Evolutionary conservation across 2,888 invertebrate genomes (phyloP), one percentile per base, ranked within the genome.

Genomic region (Drosophila lutescens): DNA sequence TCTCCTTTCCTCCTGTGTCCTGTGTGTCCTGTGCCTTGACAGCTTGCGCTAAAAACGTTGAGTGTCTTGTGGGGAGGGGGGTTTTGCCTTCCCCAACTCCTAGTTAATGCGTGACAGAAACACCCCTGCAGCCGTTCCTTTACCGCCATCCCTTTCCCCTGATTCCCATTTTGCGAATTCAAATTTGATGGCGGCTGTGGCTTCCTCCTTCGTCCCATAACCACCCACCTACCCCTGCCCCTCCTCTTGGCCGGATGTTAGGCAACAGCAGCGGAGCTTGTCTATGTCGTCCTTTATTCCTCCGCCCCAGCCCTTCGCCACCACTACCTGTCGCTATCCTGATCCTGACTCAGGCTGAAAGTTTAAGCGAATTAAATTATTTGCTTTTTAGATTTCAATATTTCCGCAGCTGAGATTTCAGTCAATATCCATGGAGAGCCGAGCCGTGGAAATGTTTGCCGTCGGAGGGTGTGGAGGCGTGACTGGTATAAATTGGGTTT

Each of bases 301-400:
- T 36, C 34, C 13, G 12, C 51, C 7, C 30, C 13, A 2, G 0
- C 57, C 47, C 30, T 34, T 20, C 38, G 13, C 17, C 53, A 32
- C n/a, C 54, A 49, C 23, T 32, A 40, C 55, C 57, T 51, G 15
- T 38, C 23, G 44, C 54, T 58, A 41, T 47, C 47, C 53, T 54
- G 46, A 51, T 46, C 62, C 67, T 49, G 54, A 62, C 57, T 53
- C 53, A 46, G 53, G 43, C 60, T 71, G 75, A 87, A 83, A 83
- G 85, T 87, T 83, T 79, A 79, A 86, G 76, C 79, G 81, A 89
- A 86, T 88, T 89, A 88, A 89, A 88, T 88, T 88, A 89, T 88
- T 88, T 88, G 87, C 81, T 85, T 85, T 85, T 86, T 81, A 89
- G 86, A 89, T 88, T 88, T 89, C 85, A 89, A 89, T 88, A 88